phyloP scores from a whole-genome alignment of 1,140 invertebrate species.

The Scaptodrosophila lebanonensis region DNA sequence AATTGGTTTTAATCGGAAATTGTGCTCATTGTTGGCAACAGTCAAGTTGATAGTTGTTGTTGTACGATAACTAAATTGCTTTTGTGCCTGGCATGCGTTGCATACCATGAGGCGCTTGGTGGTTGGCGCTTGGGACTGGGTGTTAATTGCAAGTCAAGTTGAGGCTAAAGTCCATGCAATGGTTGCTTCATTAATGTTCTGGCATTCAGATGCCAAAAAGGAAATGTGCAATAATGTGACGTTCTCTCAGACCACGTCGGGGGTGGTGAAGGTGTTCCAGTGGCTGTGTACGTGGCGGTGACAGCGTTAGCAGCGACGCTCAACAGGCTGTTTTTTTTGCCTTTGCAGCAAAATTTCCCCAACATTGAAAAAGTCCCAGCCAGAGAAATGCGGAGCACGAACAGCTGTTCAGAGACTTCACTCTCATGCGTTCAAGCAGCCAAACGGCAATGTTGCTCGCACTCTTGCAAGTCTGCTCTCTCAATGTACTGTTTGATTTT shows the following conservation, averaged over 20 bases:
- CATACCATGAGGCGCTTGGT: slow-evolving; percentile 5
- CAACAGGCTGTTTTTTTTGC: slow-evolving; percentile 63
- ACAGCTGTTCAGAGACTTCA: no score
- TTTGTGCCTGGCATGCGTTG: slow-evolving; percentile 8
- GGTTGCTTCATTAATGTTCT: slow-evolving; percentile 59
- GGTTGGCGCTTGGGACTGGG: background rate
- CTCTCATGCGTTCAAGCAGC: background rate
- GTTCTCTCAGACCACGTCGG: no score
- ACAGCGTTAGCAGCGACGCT: no score
- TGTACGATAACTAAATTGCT: background rate
- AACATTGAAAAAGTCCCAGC: slow-evolving; percentile 27
- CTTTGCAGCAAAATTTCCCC: slow-evolving; percentile 46
- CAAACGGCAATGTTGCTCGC: background rate
- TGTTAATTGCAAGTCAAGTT: slow-evolving; percentile 36
- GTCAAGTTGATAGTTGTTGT: slow-evolving; percentile 10
- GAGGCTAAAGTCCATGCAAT: no score
- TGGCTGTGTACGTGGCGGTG: no score
- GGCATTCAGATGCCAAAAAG: slow-evolving; percentile 52
- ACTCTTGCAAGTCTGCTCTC: slow-evolving; percentile 2
- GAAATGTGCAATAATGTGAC: slow-evolving; percentile 65
- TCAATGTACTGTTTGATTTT: slow-evolving; percentile 11
- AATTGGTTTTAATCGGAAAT: slow-evolving; percentile 74
- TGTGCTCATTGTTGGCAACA: slow-evolving; percentile 59
- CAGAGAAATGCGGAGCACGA: slow-evolving; percentile 10
- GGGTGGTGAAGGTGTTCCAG: no score